These are phyloP conservation scores for Habrosyne pyritoides DNA, from an alignment of 2,888 invertebrate species.

Conservation along the genomic window DNA sequence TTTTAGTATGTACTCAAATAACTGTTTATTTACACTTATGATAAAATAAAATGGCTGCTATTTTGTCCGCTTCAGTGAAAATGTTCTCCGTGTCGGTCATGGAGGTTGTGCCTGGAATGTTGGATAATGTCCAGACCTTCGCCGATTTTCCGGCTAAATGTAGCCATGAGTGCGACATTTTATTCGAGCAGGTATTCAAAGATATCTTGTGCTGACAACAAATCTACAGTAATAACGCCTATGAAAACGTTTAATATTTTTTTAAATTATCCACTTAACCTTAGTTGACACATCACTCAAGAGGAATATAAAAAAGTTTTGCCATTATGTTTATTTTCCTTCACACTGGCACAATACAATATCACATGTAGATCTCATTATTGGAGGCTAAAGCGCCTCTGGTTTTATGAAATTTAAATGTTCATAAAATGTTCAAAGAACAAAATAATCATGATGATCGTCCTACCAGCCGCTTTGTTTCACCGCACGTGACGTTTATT, in stretches of 20 bases:
- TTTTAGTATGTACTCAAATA: too few species aligned
- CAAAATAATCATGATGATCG: neutral
- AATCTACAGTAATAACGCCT: neutral
- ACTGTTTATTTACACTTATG: neutral
- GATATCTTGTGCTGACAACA: neutral
- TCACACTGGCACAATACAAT: too few species aligned
- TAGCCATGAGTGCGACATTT: slow-evolving; percentile 19
- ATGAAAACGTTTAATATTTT: neutral
- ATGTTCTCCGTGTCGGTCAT: slow-evolving; percentile 20
- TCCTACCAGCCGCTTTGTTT: neutral
- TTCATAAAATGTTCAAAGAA: neutral
- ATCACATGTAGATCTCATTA: too few species aligned
- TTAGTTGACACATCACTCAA: neutral
- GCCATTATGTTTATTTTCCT: neutral
- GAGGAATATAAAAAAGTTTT: neutral
- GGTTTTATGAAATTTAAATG: neutral
- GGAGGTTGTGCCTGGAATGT: slow-evolving; percentile 41
- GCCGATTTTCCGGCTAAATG: slow-evolving; percentile 34
- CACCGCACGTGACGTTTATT: neutral
- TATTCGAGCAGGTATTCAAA: slow-evolving; percentile 2
- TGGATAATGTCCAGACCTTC: slow-evolving; percentile 52
- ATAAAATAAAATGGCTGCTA: neutral
- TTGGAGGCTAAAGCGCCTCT: neutral
- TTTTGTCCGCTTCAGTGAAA: slow-evolving; percentile 27
- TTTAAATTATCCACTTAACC: neutral